Conservation (phyloP, 2,113 vertebrate genomes). For the Centropus unirufus region DNA sequence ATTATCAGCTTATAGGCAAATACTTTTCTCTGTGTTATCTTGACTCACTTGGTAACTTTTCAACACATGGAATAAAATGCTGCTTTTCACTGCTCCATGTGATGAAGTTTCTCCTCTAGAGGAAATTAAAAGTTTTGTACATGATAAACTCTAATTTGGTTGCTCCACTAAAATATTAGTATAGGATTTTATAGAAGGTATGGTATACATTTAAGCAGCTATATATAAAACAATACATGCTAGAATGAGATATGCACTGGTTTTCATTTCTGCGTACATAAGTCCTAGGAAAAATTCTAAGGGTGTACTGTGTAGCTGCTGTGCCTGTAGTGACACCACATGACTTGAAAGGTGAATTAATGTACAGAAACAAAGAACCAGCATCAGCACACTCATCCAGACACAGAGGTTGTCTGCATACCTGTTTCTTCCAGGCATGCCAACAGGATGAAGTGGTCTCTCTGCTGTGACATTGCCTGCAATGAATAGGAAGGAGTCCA, state of each 20-base stretch:
- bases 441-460: background rate
- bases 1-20: conserved; percentile 10
- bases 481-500: background rate
- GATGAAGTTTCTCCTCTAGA: background rate
- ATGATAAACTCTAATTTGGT: background rate
- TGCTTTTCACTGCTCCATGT: background rate
- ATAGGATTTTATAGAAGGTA: background rate
- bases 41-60: background rate
- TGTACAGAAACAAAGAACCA: background rate
- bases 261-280: background rate
- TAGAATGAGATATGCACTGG: background rate
- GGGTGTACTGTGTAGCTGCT: background rate
- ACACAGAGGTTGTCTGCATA: background rate
- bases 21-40: background rate
- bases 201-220: background rate
- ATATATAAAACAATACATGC: background rate
- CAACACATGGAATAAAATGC: background rate
- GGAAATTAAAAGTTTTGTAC: background rate
- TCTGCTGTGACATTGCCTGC: background rate
- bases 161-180: background rate
- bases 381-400: background rate
- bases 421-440: background rate
- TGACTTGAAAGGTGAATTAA: background rate
- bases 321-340: background rate
- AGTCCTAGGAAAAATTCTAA: background rate